Conservation (phyloP, 2,797 vertebrate genomes). For the Gila robusta region DNA sequence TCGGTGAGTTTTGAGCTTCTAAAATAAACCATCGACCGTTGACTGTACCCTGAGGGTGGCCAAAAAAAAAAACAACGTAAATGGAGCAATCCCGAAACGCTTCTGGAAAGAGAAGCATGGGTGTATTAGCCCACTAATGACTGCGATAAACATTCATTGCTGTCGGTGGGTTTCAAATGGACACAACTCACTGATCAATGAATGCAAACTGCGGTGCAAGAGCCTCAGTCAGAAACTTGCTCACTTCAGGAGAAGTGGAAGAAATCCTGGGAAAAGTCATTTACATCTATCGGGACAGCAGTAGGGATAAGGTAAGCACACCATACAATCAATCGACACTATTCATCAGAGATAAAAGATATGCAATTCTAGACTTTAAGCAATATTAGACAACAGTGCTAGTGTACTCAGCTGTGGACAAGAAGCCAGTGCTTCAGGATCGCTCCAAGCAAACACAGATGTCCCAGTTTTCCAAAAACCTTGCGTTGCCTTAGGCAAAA, state of each 20-base stretch:
- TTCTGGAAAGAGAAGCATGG: neutral
- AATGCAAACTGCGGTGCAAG: constrained; percentile 99
- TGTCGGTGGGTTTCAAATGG: constrained; percentile 97
- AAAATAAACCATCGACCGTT: constrained; percentile 99
- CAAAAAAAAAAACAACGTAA: neutral
- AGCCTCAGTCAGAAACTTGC: constrained; percentile 53
- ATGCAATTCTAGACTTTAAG: neutral
- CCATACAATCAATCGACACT: neutral
- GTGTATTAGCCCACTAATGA: constrained; percentile 77
- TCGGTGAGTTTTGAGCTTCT: constrained; percentile 98
- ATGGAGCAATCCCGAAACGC: neutral
- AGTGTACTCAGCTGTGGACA: neutral
- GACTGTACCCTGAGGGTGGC: constrained; percentile 95
- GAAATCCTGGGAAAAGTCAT: constrained; percentile 18
- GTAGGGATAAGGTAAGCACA: neutral
- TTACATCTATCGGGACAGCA: neutral
- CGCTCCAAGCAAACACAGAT: constrained; percentile 18
- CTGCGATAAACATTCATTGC: constrained; percentile 99
- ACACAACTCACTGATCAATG: constrained; percentile 98
- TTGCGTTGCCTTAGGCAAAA: neutral
- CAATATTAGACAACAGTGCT: neutral
- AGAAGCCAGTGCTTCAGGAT: neutral
- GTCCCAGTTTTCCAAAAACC: constrained; percentile 6
- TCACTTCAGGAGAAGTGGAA: neutral
- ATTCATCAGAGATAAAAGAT: neutral